Evolutionary conservation across 1,140 invertebrate genomes (phyloP), one percentile per base, ranked within the genome.

Genomic region (Hesperophylax magnus): DNA sequence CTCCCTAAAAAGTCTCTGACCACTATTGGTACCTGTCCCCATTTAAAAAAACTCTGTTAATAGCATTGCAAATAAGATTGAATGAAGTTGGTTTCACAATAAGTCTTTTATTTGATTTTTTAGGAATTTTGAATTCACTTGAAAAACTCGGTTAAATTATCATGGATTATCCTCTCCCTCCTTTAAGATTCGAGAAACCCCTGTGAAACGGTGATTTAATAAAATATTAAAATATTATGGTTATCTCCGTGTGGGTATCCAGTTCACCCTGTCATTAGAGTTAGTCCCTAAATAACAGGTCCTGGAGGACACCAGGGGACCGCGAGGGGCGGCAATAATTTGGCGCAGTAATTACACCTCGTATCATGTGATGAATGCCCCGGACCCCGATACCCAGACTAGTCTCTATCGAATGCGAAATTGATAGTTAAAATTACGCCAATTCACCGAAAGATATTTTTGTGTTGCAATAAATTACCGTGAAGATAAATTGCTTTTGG

Each of bases 281-380:
- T 47, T 71, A 18, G 67, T 71, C 67, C 67, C 67, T 5, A 24
- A 71, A 71, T 71, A 71, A 71, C 39, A 47, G 67, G 67, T 52
- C 67, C 67, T 67, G 9, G 67, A 53, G 17, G 67, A 71, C n/a
- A 18, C 17, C 63, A 7, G 11, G 17, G 63, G 14, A 31, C 63
- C 67, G 39, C 67, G 22, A 39, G 63, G 67, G 53, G 22, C 52
- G 53, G 53, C 47, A 15, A 54, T 71, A 71, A 71, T 71, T 71
- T 22, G 67, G 34, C 9, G 22, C 39, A 52, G 18, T 75, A 75
- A 75, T 75, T 75, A 60, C 24, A 75, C 31, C 71, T 5, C 54
- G 53, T 0, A 52, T 71, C 39, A 52, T 34, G 56, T 58, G 52
- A 75, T 75, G 72, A 60, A 75, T 75, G 72, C 72, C 15, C 72